A percentile compares a stretch with the other conserved stretches of the same genome.
Evolutionary conservation across 53 echinoderm and acorn worm genomes (phyloP).

Genomic region (Crossaster papposus): DNA sequence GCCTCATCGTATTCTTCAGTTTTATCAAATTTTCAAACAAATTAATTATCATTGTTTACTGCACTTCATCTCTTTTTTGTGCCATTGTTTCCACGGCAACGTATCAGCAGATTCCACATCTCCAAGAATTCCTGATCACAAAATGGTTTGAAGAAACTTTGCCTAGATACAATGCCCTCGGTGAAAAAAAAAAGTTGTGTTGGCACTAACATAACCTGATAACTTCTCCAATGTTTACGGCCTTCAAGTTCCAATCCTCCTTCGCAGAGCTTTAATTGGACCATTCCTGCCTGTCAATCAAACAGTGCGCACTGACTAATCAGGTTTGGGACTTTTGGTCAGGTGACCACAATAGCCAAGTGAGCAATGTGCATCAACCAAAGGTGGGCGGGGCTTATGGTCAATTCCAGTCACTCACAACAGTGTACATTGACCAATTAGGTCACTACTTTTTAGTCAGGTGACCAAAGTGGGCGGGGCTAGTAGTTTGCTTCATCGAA

Average conservation of each 20-base stretch:
- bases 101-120: not conserved
- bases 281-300: too few species aligned
- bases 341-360: too few species aligned
- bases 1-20: not conserved
- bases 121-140: not conserved
- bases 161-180: too few species aligned
- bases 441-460: too few species aligned
- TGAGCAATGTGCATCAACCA: conserved; percentile 94
- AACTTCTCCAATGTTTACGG: not conserved
- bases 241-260: not conserved
- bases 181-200: too few species aligned
- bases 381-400: too few species aligned
- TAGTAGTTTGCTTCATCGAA: conserved; percentile 98
- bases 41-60: not conserved
- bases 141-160: not conserved
- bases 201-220: too few species aligned
- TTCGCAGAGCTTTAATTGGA: not conserved
- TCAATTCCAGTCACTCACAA: too few species aligned
- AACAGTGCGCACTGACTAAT: too few species aligned
- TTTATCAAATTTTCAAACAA: not conserved
- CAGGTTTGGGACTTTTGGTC: too few species aligned
- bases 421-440: too few species aligned
- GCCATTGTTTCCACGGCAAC: not conserved
- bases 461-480: too few species aligned
- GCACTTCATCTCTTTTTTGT: not conserved